Conservation (phyloP, 2,797 vertebrate species). For the Chrysocyon brachyurus region DNA sequence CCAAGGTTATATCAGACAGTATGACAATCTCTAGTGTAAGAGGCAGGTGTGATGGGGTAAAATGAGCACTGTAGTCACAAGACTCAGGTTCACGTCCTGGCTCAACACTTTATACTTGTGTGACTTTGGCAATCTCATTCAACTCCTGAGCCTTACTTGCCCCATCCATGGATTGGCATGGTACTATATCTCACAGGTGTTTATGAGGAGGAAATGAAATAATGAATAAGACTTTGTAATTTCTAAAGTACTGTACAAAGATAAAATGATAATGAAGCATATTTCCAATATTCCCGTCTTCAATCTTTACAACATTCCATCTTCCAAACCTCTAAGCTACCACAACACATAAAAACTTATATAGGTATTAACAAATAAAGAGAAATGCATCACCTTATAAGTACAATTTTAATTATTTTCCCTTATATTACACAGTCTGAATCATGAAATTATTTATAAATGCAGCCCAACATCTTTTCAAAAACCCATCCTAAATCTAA, state of each 20-base stretch:
- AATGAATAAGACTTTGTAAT: neutral
- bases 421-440: neutral
- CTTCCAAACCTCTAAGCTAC: slow-evolving; percentile 3
- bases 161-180: neutral
- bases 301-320: neutral
- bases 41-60: neutral
- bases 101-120: neutral
- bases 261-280: neutral
- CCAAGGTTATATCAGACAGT: neutral
- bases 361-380: slow-evolving; percentile 9
- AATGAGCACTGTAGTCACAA: slow-evolving; percentile 7
- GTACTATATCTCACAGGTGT: neutral
- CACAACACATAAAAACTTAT: neutral
- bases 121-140: neutral
- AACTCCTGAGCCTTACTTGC: neutral
- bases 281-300: neutral
- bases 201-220: neutral
- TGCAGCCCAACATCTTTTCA: neutral
- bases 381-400: neutral
- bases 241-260: neutral
- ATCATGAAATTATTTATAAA: slow-evolving; percentile 5
- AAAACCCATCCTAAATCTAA: slow-evolving; percentile 16
- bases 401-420: slow-evolving; percentile 15
- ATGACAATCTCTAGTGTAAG: neutral
- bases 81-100: neutral